A percentile compares a stretch with the other conserved stretches of the same genome.
Evolutionary conservation across 2,113 vertebrate genomes (phyloP).

Genomic region (Nyctereutes procyonoides): DNA sequence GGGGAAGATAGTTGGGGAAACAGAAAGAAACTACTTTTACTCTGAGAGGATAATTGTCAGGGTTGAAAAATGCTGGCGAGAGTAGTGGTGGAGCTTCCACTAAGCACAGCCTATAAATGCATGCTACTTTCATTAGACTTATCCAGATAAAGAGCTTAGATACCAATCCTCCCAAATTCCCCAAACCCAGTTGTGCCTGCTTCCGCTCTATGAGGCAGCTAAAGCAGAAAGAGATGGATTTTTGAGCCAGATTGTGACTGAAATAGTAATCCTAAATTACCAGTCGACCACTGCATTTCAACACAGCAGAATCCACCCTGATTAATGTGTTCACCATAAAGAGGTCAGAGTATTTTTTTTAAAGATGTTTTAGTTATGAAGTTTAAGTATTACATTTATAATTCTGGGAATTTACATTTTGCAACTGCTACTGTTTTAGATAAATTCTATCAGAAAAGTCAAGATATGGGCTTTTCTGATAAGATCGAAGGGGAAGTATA

Average conservation of each 20-base stretch:
- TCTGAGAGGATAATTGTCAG: not conserved
- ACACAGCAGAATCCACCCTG: not conserved
- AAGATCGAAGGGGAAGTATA: not conserved
- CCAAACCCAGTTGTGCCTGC: not conserved
- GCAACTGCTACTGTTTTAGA: not conserved
- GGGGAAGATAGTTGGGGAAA: not conserved
- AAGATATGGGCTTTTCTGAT: not conserved
- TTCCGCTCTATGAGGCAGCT: not conserved
- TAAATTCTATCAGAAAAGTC: not conserved
- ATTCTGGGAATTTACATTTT: not conserved
- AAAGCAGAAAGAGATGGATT: not conserved
- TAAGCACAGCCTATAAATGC: not conserved
- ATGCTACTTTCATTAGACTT: not conserved
- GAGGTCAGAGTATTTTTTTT: not conserved
- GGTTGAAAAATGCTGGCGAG: not conserved
- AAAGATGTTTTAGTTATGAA: not conserved
- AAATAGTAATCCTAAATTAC: conserved; percentile 21
- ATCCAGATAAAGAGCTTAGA: not conserved
- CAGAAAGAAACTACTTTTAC: not conserved
- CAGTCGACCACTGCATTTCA: not conserved
- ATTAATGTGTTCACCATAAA: not conserved
- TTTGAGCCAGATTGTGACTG: not conserved
- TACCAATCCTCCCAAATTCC: not conserved
- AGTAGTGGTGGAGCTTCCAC: fast-evolving
- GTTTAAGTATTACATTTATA: not conserved